Evolutionary conservation across 2,797 vertebrate species (phyloP), one percentile per base, ranked within the genome.

Genomic region (Muscicapa striata): DNA sequence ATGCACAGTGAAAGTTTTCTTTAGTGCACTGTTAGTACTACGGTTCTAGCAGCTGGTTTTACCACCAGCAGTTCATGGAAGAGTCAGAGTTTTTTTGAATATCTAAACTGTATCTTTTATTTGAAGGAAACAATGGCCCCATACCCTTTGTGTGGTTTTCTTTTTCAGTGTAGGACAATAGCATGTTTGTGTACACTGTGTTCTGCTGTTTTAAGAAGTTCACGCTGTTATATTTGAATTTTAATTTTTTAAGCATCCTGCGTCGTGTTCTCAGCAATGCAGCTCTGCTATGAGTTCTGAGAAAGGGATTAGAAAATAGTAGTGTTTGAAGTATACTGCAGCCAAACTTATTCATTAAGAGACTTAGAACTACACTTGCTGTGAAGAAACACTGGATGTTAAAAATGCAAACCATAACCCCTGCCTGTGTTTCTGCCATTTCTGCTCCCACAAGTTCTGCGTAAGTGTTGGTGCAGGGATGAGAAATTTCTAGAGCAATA

Each of bases 401-500:
- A 48, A 79, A 87, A 85, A 54, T 49, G 45, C 32, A 52, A 77
- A 45, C 30, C 1, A 0, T 59, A 1, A 1, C 26, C 45, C 54
- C 0, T 66, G 45, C 21, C 51, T 40, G 26, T 0, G 0, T 84
- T 92, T 82, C 36, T 73, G 4, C 52, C 15, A 1, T 64, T 82
- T n/a, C 43, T 86, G 19, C 48, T 77, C 13, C 32, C 59, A 32
- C 16, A 64, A 52, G 9, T 92, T 67, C 55, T 67, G 41, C 52
- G 43, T 34, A 38, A 64, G 55, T 15, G 0, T 48, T 92, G 36
- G 30, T 54, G 26, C 66, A 87, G 49, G 46, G 38, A 62, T 77
- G 61, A n/a, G 46, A 45, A 67, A 52, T 89, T 84, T 90, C 52
- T 87, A 57, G 67, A 92, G 63, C 13, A 58, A 41, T 79, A 43